These are phyloP conservation scores for Acridotheres tristis DNA, from an alignment of 2,797 vertebrate species.

Conservation along the genomic window DNA sequence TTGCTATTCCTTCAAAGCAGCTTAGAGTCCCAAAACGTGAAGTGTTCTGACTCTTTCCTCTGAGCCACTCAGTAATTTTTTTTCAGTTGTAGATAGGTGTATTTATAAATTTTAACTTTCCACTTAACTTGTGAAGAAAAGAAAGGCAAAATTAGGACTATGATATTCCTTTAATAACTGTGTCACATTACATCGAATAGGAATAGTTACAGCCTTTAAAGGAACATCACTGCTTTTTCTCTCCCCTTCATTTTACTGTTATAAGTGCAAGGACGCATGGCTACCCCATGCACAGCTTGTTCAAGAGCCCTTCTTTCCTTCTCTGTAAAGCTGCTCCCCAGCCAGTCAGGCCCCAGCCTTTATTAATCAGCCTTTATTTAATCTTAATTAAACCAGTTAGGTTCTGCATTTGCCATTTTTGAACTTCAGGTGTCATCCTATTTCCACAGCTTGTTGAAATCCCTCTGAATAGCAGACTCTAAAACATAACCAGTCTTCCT, in stretches of 20 bases:
- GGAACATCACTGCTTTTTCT: neutral
- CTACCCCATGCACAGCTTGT: neutral
- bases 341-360: neutral
- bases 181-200: neutral
- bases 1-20: neutral
- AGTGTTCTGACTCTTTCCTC: neutral
- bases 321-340: neutral
- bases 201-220: neutral
- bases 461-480: neutral
- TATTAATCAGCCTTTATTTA: neutral
- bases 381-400: neutral
- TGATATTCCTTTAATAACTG: neutral
- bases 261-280: neutral
- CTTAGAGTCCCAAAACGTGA: neutral
- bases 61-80: neutral
- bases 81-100: neutral
- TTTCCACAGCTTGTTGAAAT: neutral
- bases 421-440: neutral
- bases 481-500: neutral
- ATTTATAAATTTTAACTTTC: neutral
- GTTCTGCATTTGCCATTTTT: neutral
- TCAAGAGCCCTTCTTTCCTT: neutral
- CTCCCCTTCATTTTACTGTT: neutral
- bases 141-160: neutral
- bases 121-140: neutral